Conservation (phyloP, 92 coral and sea anemone species). For the Hydrozoanthus gracilis region DNA sequence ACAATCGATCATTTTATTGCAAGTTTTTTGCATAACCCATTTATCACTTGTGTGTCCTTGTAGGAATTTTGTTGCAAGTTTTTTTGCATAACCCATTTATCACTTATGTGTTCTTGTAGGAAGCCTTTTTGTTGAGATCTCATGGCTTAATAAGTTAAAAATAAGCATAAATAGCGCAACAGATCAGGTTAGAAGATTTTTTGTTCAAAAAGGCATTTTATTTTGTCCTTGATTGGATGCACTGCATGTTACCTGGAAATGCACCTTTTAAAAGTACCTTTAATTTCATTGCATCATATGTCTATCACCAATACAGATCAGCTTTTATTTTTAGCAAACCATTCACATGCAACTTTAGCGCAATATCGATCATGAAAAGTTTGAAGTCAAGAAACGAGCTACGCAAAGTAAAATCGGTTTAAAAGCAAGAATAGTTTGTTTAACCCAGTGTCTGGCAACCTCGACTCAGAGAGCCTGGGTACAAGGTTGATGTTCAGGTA, state of each 20-base stretch:
- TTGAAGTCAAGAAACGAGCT: slow-evolving; percentile 7
- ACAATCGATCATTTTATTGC: too few relatives aligned
- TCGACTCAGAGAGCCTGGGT: too few relatives aligned
- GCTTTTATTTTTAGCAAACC: slow-evolving; percentile 20
- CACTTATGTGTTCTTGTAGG: too few relatives aligned
- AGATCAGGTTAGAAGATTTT: slow-evolving; percentile 14
- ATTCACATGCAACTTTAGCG: slow-evolving; percentile 1
- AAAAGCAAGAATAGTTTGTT: slow-evolving; percentile 16
- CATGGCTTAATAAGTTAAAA: slow-evolving; percentile 15
- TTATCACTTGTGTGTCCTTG: too few relatives aligned
- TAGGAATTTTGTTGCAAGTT: too few relatives aligned
- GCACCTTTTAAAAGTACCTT: slow-evolving; percentile 17
- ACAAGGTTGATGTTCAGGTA: too few relatives aligned
- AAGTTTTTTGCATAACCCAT: too few relatives aligned
- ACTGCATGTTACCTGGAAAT: too few relatives aligned
- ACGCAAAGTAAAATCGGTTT: slow-evolving; percentile 6
- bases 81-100: too few relatives aligned
- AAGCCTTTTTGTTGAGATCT: too few relatives aligned
- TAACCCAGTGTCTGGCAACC: neutral
- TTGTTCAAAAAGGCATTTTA: slow-evolving; percentile 15
- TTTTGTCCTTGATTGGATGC: too few relatives aligned
- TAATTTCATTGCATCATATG: slow-evolving; percentile 3
- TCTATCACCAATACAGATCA: slow-evolving; percentile 16
- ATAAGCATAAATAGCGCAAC: slow-evolving; percentile 4
- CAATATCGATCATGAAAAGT: neutral